These are phyloP conservation scores for Exephanes ischioxanthus DNA, from an alignment of 2,888 invertebrate genomes.

Conservation along the genomic window DNA sequence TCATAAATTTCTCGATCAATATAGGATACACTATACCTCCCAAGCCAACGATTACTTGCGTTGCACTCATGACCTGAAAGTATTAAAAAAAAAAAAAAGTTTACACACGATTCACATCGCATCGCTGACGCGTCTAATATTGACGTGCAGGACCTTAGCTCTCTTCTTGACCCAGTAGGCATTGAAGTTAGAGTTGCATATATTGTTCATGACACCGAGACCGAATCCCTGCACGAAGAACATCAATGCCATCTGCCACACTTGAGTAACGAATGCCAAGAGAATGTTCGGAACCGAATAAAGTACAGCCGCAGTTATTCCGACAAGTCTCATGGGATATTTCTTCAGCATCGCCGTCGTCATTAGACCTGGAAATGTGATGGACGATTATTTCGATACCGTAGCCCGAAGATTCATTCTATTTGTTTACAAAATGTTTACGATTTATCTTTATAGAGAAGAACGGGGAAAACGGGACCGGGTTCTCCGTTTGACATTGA, in stretches of 20 bases:
- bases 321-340: constrained; percentile 89
- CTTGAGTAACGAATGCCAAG: constrained; percentile 88
- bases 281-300: constrained; percentile 88
- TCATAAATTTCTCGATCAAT: constrained; percentile 87
- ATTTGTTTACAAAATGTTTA: background rate
- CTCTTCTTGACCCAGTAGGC: constrained; percentile 90
- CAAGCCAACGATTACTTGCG: constrained; percentile 90
- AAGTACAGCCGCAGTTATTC: constrained; percentile 88
- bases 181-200: constrained; percentile 91
- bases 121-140: background rate
- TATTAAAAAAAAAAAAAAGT: constrained; percentile 30
- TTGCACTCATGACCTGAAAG: constrained; percentile 89
- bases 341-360: constrained; percentile 89
- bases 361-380: constrained; percentile 87
- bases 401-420: background rate
- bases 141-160: constrained; percentile 84
- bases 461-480: background rate
- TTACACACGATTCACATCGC: background rate
- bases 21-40: constrained; percentile 90
- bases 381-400: background rate
- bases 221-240: constrained; percentile 88
- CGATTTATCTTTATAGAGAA: background rate
- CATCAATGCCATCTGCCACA: constrained; percentile 88
- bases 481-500: background rate
- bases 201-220: constrained; percentile 90